Conservation (phyloP, 2,113 vertebrate genomes). For the Notarius lentiginosus region DNA sequence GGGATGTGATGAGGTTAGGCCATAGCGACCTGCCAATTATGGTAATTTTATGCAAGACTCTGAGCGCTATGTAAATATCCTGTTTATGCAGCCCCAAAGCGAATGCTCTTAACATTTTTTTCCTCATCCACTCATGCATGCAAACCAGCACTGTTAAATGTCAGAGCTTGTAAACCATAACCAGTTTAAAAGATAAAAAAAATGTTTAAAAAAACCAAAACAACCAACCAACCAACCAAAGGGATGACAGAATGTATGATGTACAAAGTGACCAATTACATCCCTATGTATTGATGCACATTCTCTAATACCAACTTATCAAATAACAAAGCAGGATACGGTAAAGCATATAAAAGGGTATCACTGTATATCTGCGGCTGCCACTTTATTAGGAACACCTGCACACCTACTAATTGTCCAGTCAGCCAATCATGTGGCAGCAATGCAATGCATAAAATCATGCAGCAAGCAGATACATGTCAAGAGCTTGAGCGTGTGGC, state of each 20-base stretch:
- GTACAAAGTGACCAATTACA: background rate
- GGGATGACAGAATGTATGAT: background rate
- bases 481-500: background rate
- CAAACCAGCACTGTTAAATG: slow-evolving; percentile 23
- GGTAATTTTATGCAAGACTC: slow-evolving; percentile 30
- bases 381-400: background rate
- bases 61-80: slow-evolving; percentile 61
- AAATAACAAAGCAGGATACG: background rate
- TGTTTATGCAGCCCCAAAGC: slow-evolving; percentile 70
- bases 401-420: background rate
- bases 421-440: background rate
- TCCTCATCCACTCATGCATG: background rate
- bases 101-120: slow-evolving; percentile 67
- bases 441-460: background rate
- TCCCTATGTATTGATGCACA: background rate
- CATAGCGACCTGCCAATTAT: slow-evolving; percentile 34
- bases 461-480: background rate
- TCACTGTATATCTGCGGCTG: background rate
- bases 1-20: slow-evolving; percentile 28
- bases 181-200: background rate
- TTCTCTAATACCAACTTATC: no score
- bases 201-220: background rate
- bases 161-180: slow-evolving; percentile 1
- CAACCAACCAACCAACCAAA: background rate
- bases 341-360: background rate